phyloP scores from a whole-genome alignment of 2,888 invertebrate genomes.

The Synergus laeviventris region DNA sequence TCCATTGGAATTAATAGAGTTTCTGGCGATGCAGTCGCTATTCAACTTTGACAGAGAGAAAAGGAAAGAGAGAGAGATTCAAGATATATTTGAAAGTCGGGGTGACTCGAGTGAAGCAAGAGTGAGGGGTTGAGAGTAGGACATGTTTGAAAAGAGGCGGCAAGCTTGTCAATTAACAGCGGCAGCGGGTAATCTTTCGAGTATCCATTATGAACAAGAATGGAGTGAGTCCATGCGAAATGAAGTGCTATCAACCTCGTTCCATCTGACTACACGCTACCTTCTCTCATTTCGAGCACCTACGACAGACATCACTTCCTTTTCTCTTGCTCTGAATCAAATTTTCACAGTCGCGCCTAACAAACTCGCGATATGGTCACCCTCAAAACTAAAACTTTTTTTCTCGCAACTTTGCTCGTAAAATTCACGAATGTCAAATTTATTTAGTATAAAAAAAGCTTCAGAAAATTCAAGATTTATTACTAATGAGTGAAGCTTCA shows the following conservation, averaged over 20 bases:
- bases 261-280: conserved; percentile 62
- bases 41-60: conserved; percentile 48
- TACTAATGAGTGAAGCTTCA: too few species aligned
- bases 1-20: conserved; percentile 60
- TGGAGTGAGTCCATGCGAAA: conserved; percentile 60
- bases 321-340: conserved; percentile 45
- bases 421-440: background rate
- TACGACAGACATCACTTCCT: conserved; percentile 47
- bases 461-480: background rate
- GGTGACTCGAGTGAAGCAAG: conserved; percentile 48
- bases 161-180: conserved; percentile 68
- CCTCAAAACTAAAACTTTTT: background rate
- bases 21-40: conserved; percentile 51
- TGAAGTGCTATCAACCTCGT: conserved; percentile 61
- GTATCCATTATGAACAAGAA: conserved; percentile 67
- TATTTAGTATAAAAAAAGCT: too few species aligned
- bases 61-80: conserved; percentile 46
- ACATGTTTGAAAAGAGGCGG: conserved; percentile 55
- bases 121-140: conserved; percentile 21
- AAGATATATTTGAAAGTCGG: conserved; percentile 51
- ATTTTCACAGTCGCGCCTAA: conserved; percentile 26
- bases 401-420: background rate
- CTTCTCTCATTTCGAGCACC: conserved; percentile 46
- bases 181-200: conserved; percentile 70
- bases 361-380: background rate